phyloP scores from a whole-genome alignment of 2,113 vertebrate genomes.

The Urocitellus parryii region DNA sequence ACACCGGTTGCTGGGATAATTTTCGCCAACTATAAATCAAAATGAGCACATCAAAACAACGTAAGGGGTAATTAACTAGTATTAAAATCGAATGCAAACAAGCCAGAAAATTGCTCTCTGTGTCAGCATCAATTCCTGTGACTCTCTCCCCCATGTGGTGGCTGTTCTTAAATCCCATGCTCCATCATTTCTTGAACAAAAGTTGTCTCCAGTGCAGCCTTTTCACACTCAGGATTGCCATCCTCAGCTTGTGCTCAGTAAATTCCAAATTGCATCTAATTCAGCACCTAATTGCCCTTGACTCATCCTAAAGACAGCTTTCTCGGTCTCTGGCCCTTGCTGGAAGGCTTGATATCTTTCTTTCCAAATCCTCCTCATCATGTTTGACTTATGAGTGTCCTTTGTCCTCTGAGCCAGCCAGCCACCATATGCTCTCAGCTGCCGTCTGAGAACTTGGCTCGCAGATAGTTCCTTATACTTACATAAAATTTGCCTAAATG shows the following conservation, averaged over 20 bases:
- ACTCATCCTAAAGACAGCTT: neutral
- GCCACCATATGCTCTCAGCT: neutral
- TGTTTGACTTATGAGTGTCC: neutral
- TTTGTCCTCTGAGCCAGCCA: neutral
- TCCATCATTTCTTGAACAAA: neutral
- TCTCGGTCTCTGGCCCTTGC: neutral
- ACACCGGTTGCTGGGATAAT: neutral
- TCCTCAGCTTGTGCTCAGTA: too few species aligned
- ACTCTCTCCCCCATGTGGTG: fast-evolving
- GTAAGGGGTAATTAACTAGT: neutral
- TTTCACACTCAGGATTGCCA: neutral
- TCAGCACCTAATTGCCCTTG: too few species aligned
- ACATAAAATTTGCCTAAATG: neutral
- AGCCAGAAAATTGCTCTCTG: too few species aligned
- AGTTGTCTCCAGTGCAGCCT: neutral
- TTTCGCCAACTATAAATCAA: neutral
- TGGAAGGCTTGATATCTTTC: neutral
- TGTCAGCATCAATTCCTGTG: too few species aligned
- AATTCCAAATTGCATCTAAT: neutral
- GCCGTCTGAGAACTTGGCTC: neutral
- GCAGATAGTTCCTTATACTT: neutral
- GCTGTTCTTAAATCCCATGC: neutral
- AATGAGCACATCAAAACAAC: neutral
- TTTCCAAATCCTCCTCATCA: neutral
- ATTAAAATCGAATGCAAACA: neutral